Evolutionary conservation across 2,113 vertebrate genomes (phyloP), one percentile per base, ranked within the genome.

Genomic region (Todiramphus saurophagus): DNA sequence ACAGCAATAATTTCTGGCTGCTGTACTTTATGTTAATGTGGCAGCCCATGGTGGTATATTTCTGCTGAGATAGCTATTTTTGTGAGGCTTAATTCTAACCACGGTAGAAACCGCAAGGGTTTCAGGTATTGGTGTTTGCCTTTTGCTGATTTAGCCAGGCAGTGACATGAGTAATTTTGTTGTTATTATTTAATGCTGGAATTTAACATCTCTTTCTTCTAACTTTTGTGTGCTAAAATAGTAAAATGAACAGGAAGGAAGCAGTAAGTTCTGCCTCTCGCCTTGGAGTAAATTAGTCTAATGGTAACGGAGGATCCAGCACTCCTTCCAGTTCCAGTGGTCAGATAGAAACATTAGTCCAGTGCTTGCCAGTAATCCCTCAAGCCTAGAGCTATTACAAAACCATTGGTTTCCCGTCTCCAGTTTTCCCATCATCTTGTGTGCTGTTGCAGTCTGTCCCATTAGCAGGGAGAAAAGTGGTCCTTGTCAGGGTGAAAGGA

Each of bases 21-120:
- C 97, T 96, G 87, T 97, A 97, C 97, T 97, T 98, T 98, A 98
- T 98, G 98, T 98, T 98, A 98, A 98, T 98, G 97, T 98, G 98
- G 94, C 98, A 92, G 68, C 93, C 92, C 74, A 74, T 86, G 74
- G 96, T 97, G 97, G 92, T 97, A 87, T 97, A 96, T 97, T 98
- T 98, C 97, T 98, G 98, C 98, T 98, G 98, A 98, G 97, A 95
- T 87, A 82, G 96, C 91, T 87, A 60, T 96, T 98, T 98, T 96
- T 63, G 88, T 97, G 93, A 94, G 87, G 90, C 94, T 98, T 98
- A 95, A 96, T 98, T 98, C 97, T 94, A 94, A 95, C 91, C 66
- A 20, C 97, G 97, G 95, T 96, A 87, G 95, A 97, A 97, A 93
- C 96, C 35, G 31, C 97, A 87, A 97, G 87, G 79, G 20, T 70